phyloP scores from a whole-genome alignment of 2,888 invertebrate genomes.

The Coenonympha glycerion region DNA sequence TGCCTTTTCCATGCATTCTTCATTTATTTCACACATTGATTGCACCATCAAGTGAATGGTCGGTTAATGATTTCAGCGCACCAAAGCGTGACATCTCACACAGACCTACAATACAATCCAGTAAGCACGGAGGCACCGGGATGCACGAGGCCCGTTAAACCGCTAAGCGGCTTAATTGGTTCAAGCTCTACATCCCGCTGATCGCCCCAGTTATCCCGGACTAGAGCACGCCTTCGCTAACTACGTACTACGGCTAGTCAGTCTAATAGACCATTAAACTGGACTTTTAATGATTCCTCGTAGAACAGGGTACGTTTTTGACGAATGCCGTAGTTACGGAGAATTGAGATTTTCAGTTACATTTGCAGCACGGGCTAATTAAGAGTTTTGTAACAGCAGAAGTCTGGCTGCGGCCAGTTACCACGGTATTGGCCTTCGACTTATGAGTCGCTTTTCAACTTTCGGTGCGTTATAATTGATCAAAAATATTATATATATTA shows the following conservation, averaged over 20 bases:
- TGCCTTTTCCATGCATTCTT: background rate
- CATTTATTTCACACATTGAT: background rate
- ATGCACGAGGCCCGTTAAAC: background rate
- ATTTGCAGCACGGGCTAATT: too few species aligned
- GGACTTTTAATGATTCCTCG: too few species aligned
- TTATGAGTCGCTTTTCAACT: too few species aligned
- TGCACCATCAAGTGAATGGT: background rate
- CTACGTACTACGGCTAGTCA: background rate
- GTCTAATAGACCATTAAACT: too few species aligned
- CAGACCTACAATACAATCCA: background rate
- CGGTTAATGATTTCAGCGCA: background rate
- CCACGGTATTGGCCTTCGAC: too few species aligned
- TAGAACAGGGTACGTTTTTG: too few species aligned
- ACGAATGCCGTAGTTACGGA: too few species aligned
- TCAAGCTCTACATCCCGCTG: constrained; percentile 1
- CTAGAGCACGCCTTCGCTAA: background rate
- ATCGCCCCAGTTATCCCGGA: background rate
- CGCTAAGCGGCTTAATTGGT: constrained; percentile 3
- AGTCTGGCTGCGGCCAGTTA: too few species aligned
- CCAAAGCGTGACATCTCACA: background rate
- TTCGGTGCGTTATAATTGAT: too few species aligned
- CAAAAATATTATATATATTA: too few species aligned
- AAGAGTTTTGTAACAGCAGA: too few species aligned
- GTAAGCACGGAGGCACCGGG: background rate
- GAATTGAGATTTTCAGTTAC: too few species aligned